A percentile compares a stretch with the other conserved stretches of the same genome.
Conservation (phyloP, 2,797 vertebrate genomes). For the Vultur gryphus region DNA sequence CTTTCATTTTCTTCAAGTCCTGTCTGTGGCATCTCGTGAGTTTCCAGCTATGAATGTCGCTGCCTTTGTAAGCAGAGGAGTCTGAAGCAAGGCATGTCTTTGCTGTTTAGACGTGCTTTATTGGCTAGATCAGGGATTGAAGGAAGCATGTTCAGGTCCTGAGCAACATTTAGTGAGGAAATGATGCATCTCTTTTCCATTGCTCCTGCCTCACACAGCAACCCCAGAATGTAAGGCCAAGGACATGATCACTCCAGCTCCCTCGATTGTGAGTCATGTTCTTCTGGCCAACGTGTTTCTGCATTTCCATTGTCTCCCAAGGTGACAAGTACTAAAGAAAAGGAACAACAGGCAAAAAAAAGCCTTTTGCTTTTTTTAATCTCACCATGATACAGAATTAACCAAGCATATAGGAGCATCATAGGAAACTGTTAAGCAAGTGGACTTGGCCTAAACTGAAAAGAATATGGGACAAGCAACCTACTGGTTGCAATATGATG, state of each 20-base stretch:
- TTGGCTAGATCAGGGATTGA: not conserved
- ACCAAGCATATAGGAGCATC: not conserved
- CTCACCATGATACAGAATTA: not conserved
- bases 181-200: not conserved
- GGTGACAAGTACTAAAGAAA: not conserved
- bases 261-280: not conserved
- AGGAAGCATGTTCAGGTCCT: not conserved
- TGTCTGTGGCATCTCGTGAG: not conserved
- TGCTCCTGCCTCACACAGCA: not conserved
- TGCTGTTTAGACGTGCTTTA: not conserved
- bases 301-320: constrained; percentile 1
- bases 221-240: not conserved
- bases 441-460: not conserved
- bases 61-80: not conserved
- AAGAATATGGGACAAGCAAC: not conserved
- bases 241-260: not conserved
- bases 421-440: not conserved
- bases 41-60: not conserved
- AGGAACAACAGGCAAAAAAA: not conserved
- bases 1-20: not conserved
- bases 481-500: not conserved
- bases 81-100: not conserved
- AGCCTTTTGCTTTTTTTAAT: not conserved
- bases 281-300: not conserved
- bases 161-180: not conserved